These are phyloP conservation scores for Enteromius trimaculatus DNA, from an alignment of 2,797 vertebrate species.

Conservation along the genomic window DNA sequence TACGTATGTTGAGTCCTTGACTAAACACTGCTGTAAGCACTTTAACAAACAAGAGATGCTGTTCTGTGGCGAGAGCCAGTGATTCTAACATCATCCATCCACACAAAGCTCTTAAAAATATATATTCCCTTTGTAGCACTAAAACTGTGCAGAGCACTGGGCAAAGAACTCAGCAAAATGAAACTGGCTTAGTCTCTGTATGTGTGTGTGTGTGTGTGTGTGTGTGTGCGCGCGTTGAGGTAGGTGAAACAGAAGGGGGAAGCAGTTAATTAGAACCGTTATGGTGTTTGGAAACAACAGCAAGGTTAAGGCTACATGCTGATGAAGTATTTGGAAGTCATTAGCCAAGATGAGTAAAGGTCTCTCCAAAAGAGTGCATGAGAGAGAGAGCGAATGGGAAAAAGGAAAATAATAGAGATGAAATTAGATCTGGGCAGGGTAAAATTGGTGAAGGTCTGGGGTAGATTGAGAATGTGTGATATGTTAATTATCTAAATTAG, in stretches of 20 bases:
- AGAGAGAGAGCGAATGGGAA: not conserved
- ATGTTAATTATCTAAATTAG: conserved; percentile 67
- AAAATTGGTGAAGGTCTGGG: conserved; percentile 88
- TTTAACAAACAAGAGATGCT: conserved; percentile 45
- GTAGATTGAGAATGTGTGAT: conserved; percentile 67
- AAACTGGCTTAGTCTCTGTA: conserved; percentile 36
- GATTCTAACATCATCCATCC: conserved; percentile 48
- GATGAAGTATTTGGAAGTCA: conserved; percentile 64
- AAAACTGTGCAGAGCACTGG: conserved; percentile 23
- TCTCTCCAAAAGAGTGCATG: conserved; percentile 44
- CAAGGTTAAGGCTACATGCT: conserved; percentile 62
- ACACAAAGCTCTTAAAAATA: conserved; percentile 44
- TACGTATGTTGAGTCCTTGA: conserved; percentile 53
- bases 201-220: conserved; percentile 31
- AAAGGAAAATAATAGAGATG: conserved; percentile 22
- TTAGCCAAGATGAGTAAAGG: conserved; percentile 60
- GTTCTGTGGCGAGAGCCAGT: conserved; percentile 29
- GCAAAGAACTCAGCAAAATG: conserved; percentile 35
- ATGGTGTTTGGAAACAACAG: conserved; percentile 62
- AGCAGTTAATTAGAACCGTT: conserved; percentile 62
- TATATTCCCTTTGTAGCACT: conserved; percentile 42
- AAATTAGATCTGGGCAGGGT: conserved; percentile 18
- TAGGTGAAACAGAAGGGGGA: conserved; percentile 55
- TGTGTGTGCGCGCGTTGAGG: conserved; percentile 54
- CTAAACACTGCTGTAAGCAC: conserved; percentile 56